Evolutionary conservation across 2,113 vertebrate genomes (phyloP).

Genomic region (Melospiza melodia): DNA sequence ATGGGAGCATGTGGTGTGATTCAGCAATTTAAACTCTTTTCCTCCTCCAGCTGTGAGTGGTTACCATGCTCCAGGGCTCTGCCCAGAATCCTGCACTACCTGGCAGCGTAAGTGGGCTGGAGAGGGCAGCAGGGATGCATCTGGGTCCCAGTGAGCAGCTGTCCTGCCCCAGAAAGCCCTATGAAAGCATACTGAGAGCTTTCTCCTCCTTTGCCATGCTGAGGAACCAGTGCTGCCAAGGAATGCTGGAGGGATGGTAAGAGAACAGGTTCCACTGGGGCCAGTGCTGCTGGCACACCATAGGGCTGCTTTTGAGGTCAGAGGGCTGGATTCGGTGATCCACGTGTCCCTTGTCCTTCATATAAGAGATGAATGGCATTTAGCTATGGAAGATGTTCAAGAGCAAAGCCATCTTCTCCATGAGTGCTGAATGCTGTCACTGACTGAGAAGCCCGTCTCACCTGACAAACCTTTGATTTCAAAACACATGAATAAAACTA

Average conservation of each 20-base stretch:
- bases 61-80: not conserved
- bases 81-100: not conserved
- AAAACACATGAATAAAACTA: not conserved
- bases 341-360: not conserved
- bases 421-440: not conserved
- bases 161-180: not conserved
- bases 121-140: not conserved
- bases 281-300: not conserved
- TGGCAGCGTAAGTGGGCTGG: not conserved
- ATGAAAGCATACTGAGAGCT: not conserved
- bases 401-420: not conserved
- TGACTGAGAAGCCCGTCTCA: not conserved
- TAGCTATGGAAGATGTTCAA: not conserved
- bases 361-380: not conserved
- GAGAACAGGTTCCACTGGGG: not conserved
- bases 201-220: not conserved
- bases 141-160: not conserved
- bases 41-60: not conserved
- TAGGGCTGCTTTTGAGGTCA: not conserved
- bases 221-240: not conserved
- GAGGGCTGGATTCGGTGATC: not conserved
- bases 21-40: not conserved
- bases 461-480: not conserved
- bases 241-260: not conserved
- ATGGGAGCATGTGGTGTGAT: not conserved